These are phyloP conservation scores for Liasis olivaceus DNA, from an alignment of 2,797 vertebrate genomes.

Conservation along the genomic window DNA sequence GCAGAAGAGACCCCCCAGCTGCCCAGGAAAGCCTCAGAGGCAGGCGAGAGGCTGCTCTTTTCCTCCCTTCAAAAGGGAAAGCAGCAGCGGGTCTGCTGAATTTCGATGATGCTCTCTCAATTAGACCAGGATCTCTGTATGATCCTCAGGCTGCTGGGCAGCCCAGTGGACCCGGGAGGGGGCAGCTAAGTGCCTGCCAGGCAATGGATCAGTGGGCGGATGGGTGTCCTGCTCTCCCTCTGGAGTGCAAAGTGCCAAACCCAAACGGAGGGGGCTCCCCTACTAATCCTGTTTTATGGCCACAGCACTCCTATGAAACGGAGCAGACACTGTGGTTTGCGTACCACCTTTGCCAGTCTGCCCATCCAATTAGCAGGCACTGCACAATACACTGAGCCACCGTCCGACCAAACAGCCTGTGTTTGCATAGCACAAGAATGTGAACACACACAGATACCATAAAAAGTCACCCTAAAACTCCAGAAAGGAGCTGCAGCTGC, in stretches of 20 bases:
- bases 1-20: background rate
- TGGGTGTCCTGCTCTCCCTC: background rate
- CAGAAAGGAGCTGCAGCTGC: background rate
- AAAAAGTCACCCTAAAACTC: background rate
- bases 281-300: background rate
- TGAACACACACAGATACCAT: background rate
- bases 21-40: background rate
- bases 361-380: background rate
- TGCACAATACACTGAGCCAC: background rate
- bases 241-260: background rate
- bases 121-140: background rate
- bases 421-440: background rate
- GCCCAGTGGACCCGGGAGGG: too few species aligned
- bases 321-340: background rate
- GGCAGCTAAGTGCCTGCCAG: background rate
- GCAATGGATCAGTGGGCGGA: background rate
- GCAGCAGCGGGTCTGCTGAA: background rate
- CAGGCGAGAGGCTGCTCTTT: background rate
- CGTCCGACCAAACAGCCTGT: background rate
- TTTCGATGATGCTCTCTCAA: background rate
- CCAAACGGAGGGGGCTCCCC: background rate
- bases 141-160: background rate
- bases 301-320: background rate
- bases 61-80: background rate
- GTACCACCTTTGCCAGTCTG: background rate